These are phyloP conservation scores for Galeruca laticollis DNA, from an alignment of 2,888 invertebrate species.

Conservation along the genomic window DNA sequence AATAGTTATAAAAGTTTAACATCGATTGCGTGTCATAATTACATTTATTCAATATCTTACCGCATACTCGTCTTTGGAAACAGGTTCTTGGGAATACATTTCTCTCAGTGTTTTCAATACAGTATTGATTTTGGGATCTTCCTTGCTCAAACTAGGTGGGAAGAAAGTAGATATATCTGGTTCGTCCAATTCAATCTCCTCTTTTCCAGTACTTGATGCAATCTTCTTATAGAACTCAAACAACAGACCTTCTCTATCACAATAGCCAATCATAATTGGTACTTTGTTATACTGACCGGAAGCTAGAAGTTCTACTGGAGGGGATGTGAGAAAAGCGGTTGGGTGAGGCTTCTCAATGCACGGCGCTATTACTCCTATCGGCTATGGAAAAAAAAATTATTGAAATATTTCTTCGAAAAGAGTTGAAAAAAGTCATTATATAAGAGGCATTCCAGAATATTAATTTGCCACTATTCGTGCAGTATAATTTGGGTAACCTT, in stretches of 20 bases:
- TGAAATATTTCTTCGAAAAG: not conserved
- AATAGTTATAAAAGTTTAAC: too few species aligned
- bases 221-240: conserved; percentile 4
- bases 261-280: conserved; percentile 61
- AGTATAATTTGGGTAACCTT: too few species aligned
- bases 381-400: not conserved
- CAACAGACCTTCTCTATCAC: conserved; percentile 58
- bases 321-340: conserved; percentile 21
- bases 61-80: conserved; percentile 21
- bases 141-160: conserved; percentile 8
- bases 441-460: too few species aligned
- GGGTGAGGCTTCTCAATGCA: conserved; percentile 32
- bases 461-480: too few species aligned
- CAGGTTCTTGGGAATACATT: conserved; percentile 23
- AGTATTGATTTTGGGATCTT: conserved; percentile 6
- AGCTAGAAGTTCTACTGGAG: conserved; percentile 18
- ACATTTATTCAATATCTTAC: conserved; percentile 16
- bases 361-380: conserved; percentile 3
- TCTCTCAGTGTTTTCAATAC: conserved; percentile 7
- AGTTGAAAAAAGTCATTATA: too few species aligned
- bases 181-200: not conserved
- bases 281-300: conserved; percentile 56
- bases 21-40: too few species aligned
- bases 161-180: not conserved
- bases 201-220: not conserved